These are phyloP conservation scores for Glossophaga mutica DNA, from an alignment of 2,797 vertebrate genomes.

Conservation along the genomic window DNA sequence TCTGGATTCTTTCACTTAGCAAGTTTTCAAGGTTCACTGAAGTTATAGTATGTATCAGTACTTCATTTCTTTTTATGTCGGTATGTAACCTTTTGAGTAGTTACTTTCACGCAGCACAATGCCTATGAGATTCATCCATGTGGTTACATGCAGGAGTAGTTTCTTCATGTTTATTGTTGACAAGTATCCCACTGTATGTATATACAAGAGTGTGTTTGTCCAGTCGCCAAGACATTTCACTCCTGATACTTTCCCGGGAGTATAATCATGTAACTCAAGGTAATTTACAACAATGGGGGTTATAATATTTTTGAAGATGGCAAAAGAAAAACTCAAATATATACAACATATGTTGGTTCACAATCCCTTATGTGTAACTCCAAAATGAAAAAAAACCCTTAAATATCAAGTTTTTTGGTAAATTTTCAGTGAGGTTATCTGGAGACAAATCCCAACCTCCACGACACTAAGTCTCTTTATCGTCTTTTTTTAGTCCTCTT, in stretches of 20 bases:
- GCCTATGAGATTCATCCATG: neutral
- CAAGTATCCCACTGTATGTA: neutral
- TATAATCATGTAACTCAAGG: slow-evolving; percentile 17
- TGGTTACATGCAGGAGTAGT: neutral
- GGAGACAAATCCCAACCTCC: neutral
- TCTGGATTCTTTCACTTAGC: neutral
- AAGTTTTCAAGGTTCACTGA: neutral
- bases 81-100: neutral
- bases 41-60: neutral
- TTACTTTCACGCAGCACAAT: neutral
- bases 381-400: neutral
- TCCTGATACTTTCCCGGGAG: slow-evolving; percentile 12
- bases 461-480: neutral
- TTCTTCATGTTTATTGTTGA: slow-evolving; percentile 22
- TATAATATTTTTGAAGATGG: neutral
- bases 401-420: neutral
- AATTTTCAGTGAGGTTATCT: slow-evolving; percentile 17
- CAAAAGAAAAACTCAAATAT: slow-evolving; percentile 39
- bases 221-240: neutral
- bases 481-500: neutral
- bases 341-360: neutral
- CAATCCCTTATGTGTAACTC: neutral
- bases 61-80: neutral
- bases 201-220: neutral
- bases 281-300: neutral